phyloP scores from a whole-genome alignment of 2,888 invertebrate genomes.

The Philereme vetulata region DNA sequence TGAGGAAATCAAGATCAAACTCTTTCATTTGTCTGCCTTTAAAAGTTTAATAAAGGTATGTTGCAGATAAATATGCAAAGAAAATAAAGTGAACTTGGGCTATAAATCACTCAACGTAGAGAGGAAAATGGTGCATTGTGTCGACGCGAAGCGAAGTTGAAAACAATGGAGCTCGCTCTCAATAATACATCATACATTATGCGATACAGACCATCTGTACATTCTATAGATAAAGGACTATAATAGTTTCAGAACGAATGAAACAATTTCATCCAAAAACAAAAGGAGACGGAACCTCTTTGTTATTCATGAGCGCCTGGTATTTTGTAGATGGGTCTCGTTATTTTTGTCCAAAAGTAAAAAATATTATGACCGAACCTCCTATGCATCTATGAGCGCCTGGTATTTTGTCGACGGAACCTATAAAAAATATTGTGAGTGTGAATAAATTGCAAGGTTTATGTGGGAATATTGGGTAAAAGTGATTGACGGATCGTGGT shows the following conservation, averaged over 20 bases:
- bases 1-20: background rate
- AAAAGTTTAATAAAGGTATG: background rate
- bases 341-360: too few species aligned
- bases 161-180: conserved; percentile 30
- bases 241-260: too few species aligned
- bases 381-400: background rate
- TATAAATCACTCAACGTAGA: conserved; percentile 18
- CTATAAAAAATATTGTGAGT: background rate
- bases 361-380: too few species aligned
- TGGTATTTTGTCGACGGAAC: background rate
- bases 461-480: conserved; percentile 3
- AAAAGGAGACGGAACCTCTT: too few species aligned
- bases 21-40: background rate
- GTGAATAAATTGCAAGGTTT: too few species aligned
- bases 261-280: too few species aligned
- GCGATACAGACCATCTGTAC: conserved; percentile 28
- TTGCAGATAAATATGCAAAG: background rate
- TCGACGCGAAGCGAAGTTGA: conserved; percentile 19
- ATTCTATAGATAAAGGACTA: too few species aligned
- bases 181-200: conserved; percentile 16
- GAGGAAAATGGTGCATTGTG: conserved; percentile 9
- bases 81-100: background rate
- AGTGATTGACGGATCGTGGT: conserved; percentile 24
- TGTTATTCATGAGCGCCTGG: too few species aligned
- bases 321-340: too few species aligned